These are phyloP conservation scores for Champsocephalus esox DNA, from an alignment of 2,797 vertebrate species.

Conservation along the genomic window DNA sequence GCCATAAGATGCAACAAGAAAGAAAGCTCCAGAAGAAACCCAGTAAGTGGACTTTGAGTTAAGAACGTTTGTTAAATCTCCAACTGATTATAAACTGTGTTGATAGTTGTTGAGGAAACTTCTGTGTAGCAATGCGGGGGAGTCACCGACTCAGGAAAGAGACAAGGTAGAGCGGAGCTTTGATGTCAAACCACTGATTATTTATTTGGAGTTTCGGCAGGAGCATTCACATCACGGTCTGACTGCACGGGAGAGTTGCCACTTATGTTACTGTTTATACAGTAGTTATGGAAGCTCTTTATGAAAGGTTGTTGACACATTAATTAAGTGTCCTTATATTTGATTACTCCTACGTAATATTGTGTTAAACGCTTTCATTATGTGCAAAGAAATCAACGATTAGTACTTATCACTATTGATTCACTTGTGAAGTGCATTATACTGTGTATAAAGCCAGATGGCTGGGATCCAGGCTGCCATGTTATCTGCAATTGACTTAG, in stretches of 20 bases:
- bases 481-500: conserved; percentile 58
- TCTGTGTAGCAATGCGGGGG: too few relatives aligned
- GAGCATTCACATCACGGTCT: too few relatives aligned
- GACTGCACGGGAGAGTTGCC: too few relatives aligned
- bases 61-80: neutral
- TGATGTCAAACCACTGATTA: too few relatives aligned
- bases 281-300: neutral
- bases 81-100: neutral
- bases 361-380: too few relatives aligned
- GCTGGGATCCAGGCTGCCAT: neutral
- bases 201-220: too few relatives aligned
- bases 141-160: too few relatives aligned
- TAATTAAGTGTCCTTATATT: neutral
- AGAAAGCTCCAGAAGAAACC: conserved; percentile 1
- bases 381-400: neutral
- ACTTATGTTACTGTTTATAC: neutral
- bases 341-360: too few relatives aligned
- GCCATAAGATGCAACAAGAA: neutral
- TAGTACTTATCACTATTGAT: neutral
- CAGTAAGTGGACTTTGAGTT: neutral
- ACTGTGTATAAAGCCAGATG: neutral
- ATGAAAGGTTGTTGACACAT: neutral
- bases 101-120: too few relatives aligned
- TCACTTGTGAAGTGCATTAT: neutral
- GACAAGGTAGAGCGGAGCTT: too few relatives aligned